Percentiles rank a stretch among this genome's conserved stretches.
Conservation (phyloP, 2,797 vertebrate genomes). For the Danio kyathit region DNA sequence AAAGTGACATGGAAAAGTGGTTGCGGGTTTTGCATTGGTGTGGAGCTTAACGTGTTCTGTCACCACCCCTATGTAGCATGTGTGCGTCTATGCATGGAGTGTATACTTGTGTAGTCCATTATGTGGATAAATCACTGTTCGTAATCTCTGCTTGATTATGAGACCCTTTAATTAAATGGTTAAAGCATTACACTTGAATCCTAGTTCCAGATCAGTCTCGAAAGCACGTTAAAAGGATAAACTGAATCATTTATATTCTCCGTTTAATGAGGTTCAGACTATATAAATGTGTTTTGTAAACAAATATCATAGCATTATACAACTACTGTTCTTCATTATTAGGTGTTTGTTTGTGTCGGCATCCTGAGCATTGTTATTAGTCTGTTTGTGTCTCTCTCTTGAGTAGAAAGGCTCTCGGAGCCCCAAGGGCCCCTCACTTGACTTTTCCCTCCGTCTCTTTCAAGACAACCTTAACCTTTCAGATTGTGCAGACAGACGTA, state of each 20-base stretch:
- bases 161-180: slow-evolving; percentile 38
- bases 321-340: neutral
- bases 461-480: slow-evolving; percentile 47
- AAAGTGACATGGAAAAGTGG: slow-evolving; percentile 51
- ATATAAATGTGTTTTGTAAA: neutral
- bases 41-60: slow-evolving; percentile 10
- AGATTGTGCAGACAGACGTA: slow-evolving; percentile 48
- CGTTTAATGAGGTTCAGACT: slow-evolving; percentile 5
- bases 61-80: neutral
- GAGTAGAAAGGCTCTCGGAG: slow-evolving; percentile 78
- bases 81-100: neutral
- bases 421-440: slow-evolving; percentile 67
- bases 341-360: slow-evolving; percentile 7
- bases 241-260: neutral
- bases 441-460: slow-evolving; percentile 37
- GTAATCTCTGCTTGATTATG: slow-evolving; percentile 35
- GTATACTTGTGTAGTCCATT: neutral
- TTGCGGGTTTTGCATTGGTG: slow-evolving; percentile 36
- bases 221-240: neutral
- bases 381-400: slow-evolving; percentile 37
- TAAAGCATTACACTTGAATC: slow-evolving; percentile 30
- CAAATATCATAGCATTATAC: neutral
- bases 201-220: neutral
- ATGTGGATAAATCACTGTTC: slow-evolving; percentile 21
- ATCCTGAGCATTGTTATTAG: slow-evolving; percentile 5